phyloP scores from a whole-genome alignment of 2,888 invertebrate genomes.

The Toxonevra muliebris region DNA sequence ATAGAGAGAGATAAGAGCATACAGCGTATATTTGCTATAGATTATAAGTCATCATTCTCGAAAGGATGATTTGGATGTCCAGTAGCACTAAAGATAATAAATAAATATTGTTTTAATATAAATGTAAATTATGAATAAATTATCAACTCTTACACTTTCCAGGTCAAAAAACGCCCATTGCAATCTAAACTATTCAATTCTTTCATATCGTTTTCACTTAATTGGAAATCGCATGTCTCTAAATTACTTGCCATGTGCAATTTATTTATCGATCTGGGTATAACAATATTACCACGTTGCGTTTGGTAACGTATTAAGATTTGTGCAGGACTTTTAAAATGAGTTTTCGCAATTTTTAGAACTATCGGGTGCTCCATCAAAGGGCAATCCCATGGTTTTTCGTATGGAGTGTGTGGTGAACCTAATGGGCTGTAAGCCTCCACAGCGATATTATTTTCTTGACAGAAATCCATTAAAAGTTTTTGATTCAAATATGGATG shows the following conservation, averaged over 20 bases:
- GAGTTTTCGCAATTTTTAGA: conserved; percentile 66
- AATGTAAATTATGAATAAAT: not conserved
- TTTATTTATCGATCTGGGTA: conserved; percentile 85
- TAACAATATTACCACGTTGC: conserved; percentile 77
- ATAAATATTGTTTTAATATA: not conserved
- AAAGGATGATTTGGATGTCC: conserved; percentile 40
- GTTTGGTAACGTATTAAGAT: conserved; percentile 73
- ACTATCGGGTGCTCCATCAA: conserved; percentile 35
- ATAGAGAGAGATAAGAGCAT: too few relatives aligned
- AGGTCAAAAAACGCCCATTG: conserved; percentile 73
- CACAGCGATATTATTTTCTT: conserved; percentile 71
- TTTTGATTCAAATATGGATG: conserved; percentile 82
- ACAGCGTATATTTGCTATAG: too few relatives aligned
- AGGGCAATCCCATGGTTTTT: conserved; percentile 36
- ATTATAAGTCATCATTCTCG: conserved; percentile 10
- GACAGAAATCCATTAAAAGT: conserved; percentile 76
- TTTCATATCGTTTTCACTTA: conserved; percentile 74
- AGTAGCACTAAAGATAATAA: conserved; percentile 26
- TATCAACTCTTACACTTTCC: conserved; percentile 46
- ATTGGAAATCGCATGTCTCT: conserved; percentile 78
- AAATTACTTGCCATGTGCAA: conserved; percentile 76
- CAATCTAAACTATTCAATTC: conserved; percentile 76
- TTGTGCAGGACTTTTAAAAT: conserved; percentile 73
- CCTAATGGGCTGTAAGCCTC: conserved; percentile 88
- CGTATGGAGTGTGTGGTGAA: conserved; percentile 67